Evolutionary conservation across 2,113 vertebrate genomes (phyloP), one percentile per base, ranked within the genome.

Genomic region (Sigmodon hispidus): DNA sequence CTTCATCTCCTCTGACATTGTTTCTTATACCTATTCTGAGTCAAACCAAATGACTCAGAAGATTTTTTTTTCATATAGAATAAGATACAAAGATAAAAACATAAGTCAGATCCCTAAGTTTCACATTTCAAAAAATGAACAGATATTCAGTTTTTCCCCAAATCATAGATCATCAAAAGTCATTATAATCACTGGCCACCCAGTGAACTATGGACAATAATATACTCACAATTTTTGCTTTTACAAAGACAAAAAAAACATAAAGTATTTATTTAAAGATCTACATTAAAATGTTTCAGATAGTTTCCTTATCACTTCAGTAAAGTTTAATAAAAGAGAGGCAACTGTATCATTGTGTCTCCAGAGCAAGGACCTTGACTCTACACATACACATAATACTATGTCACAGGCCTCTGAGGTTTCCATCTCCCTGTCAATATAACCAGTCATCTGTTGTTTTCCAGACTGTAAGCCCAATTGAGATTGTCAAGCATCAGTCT

Each of bases 381-480:
- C 86, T 50, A 92, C 84, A 85, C 10, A 91, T 59, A 67, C 3
- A 86, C 29, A 61, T n/a, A 86, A 76, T 50, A 76, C 48, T 72
- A 29, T 73, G 57, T 73, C 67, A 92, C 3, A 43, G 43, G 26
- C 52, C 36, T 83, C 29, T 43, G 40, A 87, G 80, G 21, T 50
- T 94, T 73, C 55, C 77, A 84, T 31, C 59, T 90, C 61, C 55
- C 43, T 65, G 45, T 67, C 63, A 85, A 0, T 59, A 5, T 75
- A 91, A 43, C 45, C 29, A 93, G 59, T 91, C 65, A 79, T 89
- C 65, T 76, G 15, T 31, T 93, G 70, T 88, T 80, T 94, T 94
- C 95, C 50, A 91, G 48, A 93, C 48, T 76, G 29, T 40, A 80
- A 91, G 65, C 48, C 87, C 87, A 91, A 79, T 0, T 65, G 45